phyloP scores from a whole-genome alignment of 92 coral and sea anemone genomes.

The Porites rus region DNA sequence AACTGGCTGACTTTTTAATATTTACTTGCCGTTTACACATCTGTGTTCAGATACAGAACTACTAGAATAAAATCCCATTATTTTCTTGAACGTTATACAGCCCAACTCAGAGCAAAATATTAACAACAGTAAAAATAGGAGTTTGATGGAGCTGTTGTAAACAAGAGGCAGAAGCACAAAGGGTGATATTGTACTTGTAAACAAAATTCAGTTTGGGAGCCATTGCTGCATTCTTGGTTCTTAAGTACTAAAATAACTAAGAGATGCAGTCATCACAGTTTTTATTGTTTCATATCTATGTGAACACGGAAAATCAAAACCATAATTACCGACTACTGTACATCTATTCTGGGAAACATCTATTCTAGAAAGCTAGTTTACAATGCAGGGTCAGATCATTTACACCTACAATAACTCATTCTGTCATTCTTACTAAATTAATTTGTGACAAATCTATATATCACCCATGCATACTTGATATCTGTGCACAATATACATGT shows the following conservation, averaged over 20 bases:
- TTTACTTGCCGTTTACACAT: too few relatives aligned
- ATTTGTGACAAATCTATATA: not conserved
- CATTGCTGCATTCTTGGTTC: not conserved
- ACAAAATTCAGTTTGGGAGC: too few relatives aligned
- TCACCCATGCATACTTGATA: not conserved
- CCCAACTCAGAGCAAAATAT: not conserved
- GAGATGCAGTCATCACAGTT: not conserved
- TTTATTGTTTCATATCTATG: too few relatives aligned
- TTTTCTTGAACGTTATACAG: not conserved
- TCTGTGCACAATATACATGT: not conserved
- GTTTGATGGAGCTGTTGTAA: not conserved
- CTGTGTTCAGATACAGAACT: too few relatives aligned
- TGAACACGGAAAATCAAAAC: too few relatives aligned
- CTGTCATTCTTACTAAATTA: too few relatives aligned
- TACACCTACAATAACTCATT: too few relatives aligned
- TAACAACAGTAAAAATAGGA: not conserved
- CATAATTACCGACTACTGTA: too few relatives aligned
- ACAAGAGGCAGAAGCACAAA: not conserved
- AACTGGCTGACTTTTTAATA: too few relatives aligned
- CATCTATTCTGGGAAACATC: too few relatives aligned
- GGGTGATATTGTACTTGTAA: not conserved
- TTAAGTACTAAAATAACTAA: constrained; percentile 4
- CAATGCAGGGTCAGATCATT: too few relatives aligned
- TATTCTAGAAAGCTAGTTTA: too few relatives aligned
- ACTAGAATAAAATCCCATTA: not conserved